Evolutionary conservation across 1,140 invertebrate genomes (phyloP).

Genomic region (Diachasmimorpha longicaudata): DNA sequence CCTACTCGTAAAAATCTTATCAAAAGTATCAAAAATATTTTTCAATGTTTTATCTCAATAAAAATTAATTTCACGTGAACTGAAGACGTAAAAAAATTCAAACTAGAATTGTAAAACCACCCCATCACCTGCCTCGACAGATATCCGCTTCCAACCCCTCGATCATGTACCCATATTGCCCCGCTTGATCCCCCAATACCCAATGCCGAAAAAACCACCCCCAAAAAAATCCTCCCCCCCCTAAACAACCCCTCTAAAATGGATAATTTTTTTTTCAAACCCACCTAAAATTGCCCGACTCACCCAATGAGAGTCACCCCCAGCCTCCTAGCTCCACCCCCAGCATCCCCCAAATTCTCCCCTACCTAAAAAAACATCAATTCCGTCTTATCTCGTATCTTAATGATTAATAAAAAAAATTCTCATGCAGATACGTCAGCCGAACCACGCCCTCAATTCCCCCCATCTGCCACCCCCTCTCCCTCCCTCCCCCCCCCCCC

Average conservation of each 20-base stretch:
- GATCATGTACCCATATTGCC: not conserved
- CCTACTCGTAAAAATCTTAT: not conserved
- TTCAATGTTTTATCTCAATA: not conserved
- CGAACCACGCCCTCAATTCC: not conserved
- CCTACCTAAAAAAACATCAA: not conserved
- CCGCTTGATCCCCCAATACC: not conserved
- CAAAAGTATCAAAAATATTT: too few relatives aligned
- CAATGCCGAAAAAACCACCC: too few relatives aligned
- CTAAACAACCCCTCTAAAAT: too few relatives aligned
- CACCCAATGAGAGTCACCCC: not conserved
- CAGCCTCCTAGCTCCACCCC: not conserved
- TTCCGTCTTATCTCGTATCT: not conserved
- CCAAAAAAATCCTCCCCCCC: too few relatives aligned
- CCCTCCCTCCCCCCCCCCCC: not conserved
- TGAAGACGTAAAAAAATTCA: not conserved
- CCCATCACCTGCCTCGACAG: not conserved
- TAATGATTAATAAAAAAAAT: slow-evolving; percentile 1
- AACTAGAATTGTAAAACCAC: not conserved
- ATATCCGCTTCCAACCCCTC: too few relatives aligned
- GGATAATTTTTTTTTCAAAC: not conserved
- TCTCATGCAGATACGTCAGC: not conserved
- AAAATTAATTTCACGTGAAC: not conserved
- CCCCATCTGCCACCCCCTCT: not conserved
- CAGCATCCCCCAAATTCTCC: not conserved
- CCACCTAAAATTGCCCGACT: not conserved